Evolutionary conservation across 2,797 vertebrate genomes (phyloP).

Genomic region (Loris lydekkerianus): DNA sequence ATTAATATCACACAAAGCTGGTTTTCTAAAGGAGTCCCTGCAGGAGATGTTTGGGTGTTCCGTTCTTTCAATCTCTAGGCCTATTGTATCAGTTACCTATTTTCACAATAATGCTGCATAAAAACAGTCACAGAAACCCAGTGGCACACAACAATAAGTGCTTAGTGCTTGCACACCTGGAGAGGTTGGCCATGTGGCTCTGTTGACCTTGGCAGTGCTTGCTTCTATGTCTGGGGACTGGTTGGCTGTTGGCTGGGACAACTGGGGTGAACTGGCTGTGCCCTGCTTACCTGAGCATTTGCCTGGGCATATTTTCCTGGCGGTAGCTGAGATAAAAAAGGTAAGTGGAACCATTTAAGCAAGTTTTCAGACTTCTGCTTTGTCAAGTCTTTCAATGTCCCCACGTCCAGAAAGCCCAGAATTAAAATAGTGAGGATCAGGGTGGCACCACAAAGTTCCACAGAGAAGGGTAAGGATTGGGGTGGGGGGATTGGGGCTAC

Average conservation of each 20-base stretch:
- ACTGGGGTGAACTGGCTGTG: not conserved
- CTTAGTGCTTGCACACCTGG: not conserved
- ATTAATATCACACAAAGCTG: slow-evolving; percentile 60
- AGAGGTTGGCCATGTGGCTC: not conserved
- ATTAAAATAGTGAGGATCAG: not conserved
- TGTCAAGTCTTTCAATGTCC: not conserved
- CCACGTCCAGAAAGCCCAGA: slow-evolving; percentile 49
- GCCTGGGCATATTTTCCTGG: not conserved
- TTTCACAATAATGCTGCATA: slow-evolving; percentile 65
- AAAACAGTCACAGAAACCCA: slow-evolving; percentile 54
- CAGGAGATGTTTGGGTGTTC: slow-evolving; percentile 53
- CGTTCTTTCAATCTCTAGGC: slow-evolving; percentile 52
- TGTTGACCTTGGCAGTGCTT: not conserved
- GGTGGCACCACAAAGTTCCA: not conserved
- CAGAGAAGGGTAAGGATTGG: not conserved
- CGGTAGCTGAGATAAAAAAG: slow-evolving; percentile 31
- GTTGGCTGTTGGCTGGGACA: not conserved
- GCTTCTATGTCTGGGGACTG: not conserved
- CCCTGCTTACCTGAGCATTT: not conserved
- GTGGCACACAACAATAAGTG: not conserved
- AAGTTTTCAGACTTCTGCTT: slow-evolving; percentile 10
- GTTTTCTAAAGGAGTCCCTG: slow-evolving; percentile 68
- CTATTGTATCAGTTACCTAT: slow-evolving; percentile 56
- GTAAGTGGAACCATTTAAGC: not conserved
- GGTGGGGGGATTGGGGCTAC: not conserved